A percentile compares a stretch with the other conserved stretches of the same genome.
Conservation (phyloP, 37 sponge, comb jelly and placozoan genomes). For the Spongilla lacustris region DNA sequence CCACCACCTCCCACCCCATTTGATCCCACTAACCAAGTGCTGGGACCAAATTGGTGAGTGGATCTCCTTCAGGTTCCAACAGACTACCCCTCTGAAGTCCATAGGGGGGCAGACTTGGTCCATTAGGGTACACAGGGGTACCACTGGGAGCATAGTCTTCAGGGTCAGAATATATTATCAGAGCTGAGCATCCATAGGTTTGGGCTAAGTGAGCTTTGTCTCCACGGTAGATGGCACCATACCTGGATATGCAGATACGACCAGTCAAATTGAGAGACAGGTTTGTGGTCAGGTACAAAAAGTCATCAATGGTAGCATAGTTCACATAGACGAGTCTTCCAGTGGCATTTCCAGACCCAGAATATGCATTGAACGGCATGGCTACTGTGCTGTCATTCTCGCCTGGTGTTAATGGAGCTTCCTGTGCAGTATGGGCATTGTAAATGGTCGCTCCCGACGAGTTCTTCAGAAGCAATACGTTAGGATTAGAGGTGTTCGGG, state of each 20-base stretch:
- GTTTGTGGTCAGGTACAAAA: slow-evolving; percentile 50
- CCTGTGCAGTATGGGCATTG: slow-evolving; percentile 46
- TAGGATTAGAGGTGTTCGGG: slow-evolving; percentile 61
- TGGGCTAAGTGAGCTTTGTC: slow-evolving; percentile 85
- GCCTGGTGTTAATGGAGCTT: slow-evolving; percentile 57
- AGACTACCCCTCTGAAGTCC: slow-evolving; percentile 89
- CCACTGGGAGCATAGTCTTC: slow-evolving; percentile 78
- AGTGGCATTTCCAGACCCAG: slow-evolving; percentile 58
- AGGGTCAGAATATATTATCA: slow-evolving; percentile 93
- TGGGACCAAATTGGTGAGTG: slow-evolving; percentile 73
- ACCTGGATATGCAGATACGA: slow-evolving; percentile 81
- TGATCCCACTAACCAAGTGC: slow-evolving; percentile 54
- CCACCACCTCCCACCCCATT: too few species aligned
- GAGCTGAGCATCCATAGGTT: slow-evolving; percentile 56
- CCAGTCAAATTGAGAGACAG: slow-evolving; percentile 46
- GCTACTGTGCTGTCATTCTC: slow-evolving; percentile 78
- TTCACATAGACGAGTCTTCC: slow-evolving; percentile 93
- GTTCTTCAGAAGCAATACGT: slow-evolving; percentile 36
- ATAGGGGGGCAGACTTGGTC: slow-evolving; percentile 67
- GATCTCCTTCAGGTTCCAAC: slow-evolving; percentile 59
- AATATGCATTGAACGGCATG: slow-evolving; percentile 85
- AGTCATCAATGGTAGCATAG: slow-evolving; percentile 87
- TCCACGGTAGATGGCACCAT: slow-evolving; percentile 82
- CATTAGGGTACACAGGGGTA: slow-evolving; percentile 67
- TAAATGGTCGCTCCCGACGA: slow-evolving; percentile 22